phyloP scores from a whole-genome alignment of 2,797 vertebrate genomes.

The Molossus alvarezi region DNA sequence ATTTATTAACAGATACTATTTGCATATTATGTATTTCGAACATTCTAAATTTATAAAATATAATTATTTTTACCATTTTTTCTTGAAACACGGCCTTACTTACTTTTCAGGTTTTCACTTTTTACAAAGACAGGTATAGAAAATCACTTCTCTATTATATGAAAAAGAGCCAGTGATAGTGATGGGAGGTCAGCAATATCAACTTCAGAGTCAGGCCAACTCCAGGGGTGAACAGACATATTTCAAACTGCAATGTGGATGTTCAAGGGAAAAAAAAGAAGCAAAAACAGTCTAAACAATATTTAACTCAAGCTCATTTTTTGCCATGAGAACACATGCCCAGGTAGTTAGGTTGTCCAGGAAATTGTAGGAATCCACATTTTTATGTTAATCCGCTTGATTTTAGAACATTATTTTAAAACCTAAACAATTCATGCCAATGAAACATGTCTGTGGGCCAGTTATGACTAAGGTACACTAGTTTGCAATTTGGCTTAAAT shows the following conservation, averaged over 20 bases:
- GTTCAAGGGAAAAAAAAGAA: background rate
- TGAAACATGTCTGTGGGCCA: background rate
- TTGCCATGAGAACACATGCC: background rate
- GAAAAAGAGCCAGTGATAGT: background rate
- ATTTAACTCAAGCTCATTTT: background rate
- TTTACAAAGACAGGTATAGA: conserved; percentile 1
- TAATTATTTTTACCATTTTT: background rate
- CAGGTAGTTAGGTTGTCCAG: background rate
- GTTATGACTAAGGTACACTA: background rate
- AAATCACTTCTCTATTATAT: background rate
- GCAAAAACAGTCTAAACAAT: background rate
- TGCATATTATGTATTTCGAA: background rate
- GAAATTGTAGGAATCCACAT: conserved; percentile 8
- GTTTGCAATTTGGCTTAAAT: background rate
- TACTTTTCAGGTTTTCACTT: background rate
- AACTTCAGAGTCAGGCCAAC: background rate
- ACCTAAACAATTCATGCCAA: conserved; percentile 27
- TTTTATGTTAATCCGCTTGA: background rate
- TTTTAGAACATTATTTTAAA: conserved; percentile 1
- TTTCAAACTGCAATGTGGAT: background rate
- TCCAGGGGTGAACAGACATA: background rate
- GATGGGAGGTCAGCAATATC: background rate
- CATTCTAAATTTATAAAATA: background rate
- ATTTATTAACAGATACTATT: background rate
- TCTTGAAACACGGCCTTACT: background rate